Evolutionary conservation across 2,797 vertebrate genomes (phyloP).

Genomic region (Picus viridis): DNA sequence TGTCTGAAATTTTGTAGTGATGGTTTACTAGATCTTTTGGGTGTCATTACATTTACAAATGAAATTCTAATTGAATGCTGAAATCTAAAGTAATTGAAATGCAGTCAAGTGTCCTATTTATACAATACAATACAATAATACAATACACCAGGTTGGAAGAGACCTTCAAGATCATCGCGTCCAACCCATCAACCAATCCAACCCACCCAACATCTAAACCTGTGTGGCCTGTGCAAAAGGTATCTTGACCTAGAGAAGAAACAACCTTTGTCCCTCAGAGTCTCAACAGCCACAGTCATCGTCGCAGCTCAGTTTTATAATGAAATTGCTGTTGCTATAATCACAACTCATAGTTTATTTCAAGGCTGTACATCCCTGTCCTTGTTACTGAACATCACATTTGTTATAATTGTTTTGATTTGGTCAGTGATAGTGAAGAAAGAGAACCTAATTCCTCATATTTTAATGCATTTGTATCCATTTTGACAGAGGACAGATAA

Average conservation of each 20-base stretch:
- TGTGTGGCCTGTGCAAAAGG: not conserved
- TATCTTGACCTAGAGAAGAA: not conserved
- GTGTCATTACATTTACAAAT: not conserved
- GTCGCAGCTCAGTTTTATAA: not conserved
- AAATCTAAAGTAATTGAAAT: not conserved
- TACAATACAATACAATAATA: too few relatives aligned
- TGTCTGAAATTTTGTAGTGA: not conserved
- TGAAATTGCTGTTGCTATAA: not conserved
- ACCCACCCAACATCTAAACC: too few relatives aligned
- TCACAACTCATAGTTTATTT: not conserved
- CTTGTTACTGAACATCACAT: not conserved
- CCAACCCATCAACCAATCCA: too few relatives aligned
- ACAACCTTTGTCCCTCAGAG: not conserved
- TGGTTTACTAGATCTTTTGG: not conserved
- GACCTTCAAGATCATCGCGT: too few relatives aligned
- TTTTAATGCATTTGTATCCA: not conserved
- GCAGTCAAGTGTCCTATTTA: not conserved
- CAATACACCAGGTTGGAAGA: too few relatives aligned
- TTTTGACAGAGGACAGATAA: not conserved
- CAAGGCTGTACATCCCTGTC: accelerated
- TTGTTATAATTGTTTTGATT: not conserved
- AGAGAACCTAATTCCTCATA: not conserved
- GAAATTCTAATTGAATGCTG: not conserved
- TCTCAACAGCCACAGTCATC: not conserved
- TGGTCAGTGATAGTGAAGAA: not conserved